Evolutionary conservation across 2,888 invertebrate species (phyloP), one percentile per base, ranked within the genome.

Genomic region (Drosophila flavopinicola): DNA sequence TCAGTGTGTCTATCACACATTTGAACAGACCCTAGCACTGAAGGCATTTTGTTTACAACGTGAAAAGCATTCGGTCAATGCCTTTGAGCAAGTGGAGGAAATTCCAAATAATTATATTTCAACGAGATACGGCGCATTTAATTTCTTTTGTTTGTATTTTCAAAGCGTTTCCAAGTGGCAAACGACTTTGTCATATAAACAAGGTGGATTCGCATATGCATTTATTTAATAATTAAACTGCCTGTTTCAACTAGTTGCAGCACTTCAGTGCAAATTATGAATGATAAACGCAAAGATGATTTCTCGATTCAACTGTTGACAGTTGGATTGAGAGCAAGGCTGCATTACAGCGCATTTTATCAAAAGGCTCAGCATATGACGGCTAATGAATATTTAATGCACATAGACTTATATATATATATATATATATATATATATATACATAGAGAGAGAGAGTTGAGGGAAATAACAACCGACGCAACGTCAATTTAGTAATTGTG

Each of bases 401-500:
- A 2, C 20, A 20, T 20, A 20, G 2, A 11, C 9, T 9, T 37
- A n/a, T 7, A 17, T 10, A 17, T 9, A 11, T 11, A 29, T 29
- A 27, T 11, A 20, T 20, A 20, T 29, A 11, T 11, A n/a, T 37
- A n/a, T 7, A 17, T 10, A 17, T 9, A 9, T 11, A 44, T 29
- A 27, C 9, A n/a, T n/a, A n/a, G n/a, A n/a, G n/a, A n/a, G n/a
- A n/a, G n/a, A n/a, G n/a, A 9, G 9, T 11, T 2, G 11, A 13
- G 7, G 17, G n/a, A 11, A 52, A 47, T 24, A 47, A 13, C 15
- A 51, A 44, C 17, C 29, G 11, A 42, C 29, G 17, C 29, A 9
- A 42, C 29, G 9, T 15, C n/a, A 23, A 23, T 42, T 51, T 52
- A 10, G 27, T 35, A 23, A 53, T 30, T 75, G 76, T 53, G 76